These are phyloP conservation scores for Gonioctena quinquepunctata DNA, from an alignment of 1,140 invertebrate species.

Conservation along the genomic window DNA sequence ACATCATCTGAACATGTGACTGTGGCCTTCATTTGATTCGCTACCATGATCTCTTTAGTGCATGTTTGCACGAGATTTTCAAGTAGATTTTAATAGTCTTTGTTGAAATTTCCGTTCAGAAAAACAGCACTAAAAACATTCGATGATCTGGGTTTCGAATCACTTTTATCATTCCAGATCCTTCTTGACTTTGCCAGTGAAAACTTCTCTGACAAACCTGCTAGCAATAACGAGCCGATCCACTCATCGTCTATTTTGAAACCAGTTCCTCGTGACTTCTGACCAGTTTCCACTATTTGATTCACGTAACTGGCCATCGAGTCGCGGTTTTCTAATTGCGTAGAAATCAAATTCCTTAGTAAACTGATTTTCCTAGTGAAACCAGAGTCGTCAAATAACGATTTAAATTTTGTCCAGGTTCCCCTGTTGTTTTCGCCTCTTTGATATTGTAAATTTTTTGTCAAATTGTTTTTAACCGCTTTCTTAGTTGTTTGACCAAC, in stretches of 20 bases:
- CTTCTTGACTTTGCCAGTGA: background rate
- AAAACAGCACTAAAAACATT: no score
- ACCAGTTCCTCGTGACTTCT: slow-evolving; percentile 34
- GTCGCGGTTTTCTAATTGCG: no score
- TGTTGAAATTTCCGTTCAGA: slow-evolving; percentile 27
- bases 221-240: slow-evolving; percentile 48
- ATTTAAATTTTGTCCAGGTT: slow-evolving; percentile 45
- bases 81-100: slow-evolving; percentile 19
- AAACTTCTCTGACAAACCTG: no score
- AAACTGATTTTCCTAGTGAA: no score
- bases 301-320: no score
- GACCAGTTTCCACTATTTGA: slow-evolving; percentile 32
- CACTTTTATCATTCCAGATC: slow-evolving; percentile 24
- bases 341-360: no score
- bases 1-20: background rate
- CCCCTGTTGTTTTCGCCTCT: slow-evolving; percentile 32
- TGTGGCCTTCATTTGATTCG: background rate
- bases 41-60: slow-evolving; percentile 1
- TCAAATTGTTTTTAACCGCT: no score
- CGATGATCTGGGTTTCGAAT: no score
- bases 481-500: no score
- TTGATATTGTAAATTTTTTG: slow-evolving; percentile 46
- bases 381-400: no score
- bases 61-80: background rate
- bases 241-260: slow-evolving; percentile 48